Conservation (phyloP, 2,113 vertebrate genomes). For the Pomatorhinus ruficollis region DNA sequence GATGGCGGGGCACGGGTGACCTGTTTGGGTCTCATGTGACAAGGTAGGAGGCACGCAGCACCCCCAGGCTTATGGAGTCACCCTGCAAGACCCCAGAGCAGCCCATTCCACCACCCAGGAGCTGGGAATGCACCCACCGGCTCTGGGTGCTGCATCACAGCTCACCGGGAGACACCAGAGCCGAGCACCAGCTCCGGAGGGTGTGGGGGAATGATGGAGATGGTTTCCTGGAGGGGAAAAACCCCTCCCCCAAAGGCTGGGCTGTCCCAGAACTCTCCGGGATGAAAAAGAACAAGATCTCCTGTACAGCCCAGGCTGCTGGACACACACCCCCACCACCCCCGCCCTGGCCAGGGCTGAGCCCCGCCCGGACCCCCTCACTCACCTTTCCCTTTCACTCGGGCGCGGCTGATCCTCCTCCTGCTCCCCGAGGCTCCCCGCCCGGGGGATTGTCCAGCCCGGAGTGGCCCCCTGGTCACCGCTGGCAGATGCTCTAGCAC, state of each 20-base stretch:
- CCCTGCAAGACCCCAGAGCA: neutral
- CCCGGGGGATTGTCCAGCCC: neutral
- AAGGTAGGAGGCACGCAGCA: rapidly evolving
- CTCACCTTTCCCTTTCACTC: slow-evolving; percentile 48
- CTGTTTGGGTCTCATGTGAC: neutral
- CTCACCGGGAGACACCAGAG: neutral
- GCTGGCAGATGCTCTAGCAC: neutral
- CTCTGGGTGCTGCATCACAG: neutral
- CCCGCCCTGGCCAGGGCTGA: neutral
- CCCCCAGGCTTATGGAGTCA: neutral
- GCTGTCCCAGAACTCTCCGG: neutral
- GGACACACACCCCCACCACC: neutral
- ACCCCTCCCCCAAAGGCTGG: neutral
- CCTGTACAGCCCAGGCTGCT: neutral
- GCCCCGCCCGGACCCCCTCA: neutral
- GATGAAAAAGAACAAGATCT: neutral
- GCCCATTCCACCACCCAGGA: neutral
- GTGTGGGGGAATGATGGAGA: neutral
- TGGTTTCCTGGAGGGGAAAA: neutral
- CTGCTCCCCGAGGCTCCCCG: neutral
- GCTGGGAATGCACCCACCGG: neutral
- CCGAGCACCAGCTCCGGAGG: neutral
- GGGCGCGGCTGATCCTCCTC: slow-evolving; percentile 29
- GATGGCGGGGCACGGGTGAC: neutral
- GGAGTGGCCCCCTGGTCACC: rapidly evolving